phyloP scores from a whole-genome alignment of 2,888 invertebrate genomes.

The Adelognathus sp. region DNA sequence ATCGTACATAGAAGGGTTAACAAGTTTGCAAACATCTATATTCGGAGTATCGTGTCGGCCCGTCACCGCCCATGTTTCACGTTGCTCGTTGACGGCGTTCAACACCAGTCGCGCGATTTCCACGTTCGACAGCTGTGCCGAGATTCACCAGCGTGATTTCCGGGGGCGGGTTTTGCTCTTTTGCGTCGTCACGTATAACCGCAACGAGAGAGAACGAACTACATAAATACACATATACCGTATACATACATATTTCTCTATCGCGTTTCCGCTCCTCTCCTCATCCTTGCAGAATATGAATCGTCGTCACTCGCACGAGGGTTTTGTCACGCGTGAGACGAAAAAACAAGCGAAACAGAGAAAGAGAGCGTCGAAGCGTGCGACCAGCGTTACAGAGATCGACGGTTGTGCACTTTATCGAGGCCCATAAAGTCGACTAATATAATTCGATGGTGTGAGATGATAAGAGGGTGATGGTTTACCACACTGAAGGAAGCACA shows the following conservation, averaged over 20 bases:
- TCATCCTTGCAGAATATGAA: not conserved
- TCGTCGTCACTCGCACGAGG: conserved; percentile 5
- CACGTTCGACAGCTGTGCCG: conserved; percentile 10
- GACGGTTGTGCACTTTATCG: conserved; percentile 76
- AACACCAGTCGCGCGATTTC: conserved; percentile 26
- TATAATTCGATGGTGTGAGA: conserved; percentile 71
- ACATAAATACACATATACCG: too few species aligned
- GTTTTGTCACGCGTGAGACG: not conserved
- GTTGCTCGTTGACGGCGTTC: not conserved
- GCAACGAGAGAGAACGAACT: not conserved
- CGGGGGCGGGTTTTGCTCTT: too few species aligned
- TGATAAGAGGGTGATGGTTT: conserved; percentile 27
- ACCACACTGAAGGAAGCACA: not conserved
- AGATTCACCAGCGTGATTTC: conserved; percentile 36
- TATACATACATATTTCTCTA: conserved; percentile 1
- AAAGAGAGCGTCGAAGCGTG: conserved; percentile 19
- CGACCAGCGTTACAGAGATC: conserved; percentile 62
- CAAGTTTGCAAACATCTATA: not conserved
- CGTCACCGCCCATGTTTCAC: not conserved
- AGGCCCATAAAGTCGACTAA: conserved; percentile 69
- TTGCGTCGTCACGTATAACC: conserved; percentile 7
- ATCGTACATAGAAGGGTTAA: not conserved
- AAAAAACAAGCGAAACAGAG: not conserved
- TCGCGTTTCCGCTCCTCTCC: conserved; percentile 5
- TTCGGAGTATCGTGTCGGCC: not conserved